Evolutionary conservation across 2,113 vertebrate genomes (phyloP), one percentile per base, ranked within the genome.

Genomic region (Chloropsis cyanopogon): DNA sequence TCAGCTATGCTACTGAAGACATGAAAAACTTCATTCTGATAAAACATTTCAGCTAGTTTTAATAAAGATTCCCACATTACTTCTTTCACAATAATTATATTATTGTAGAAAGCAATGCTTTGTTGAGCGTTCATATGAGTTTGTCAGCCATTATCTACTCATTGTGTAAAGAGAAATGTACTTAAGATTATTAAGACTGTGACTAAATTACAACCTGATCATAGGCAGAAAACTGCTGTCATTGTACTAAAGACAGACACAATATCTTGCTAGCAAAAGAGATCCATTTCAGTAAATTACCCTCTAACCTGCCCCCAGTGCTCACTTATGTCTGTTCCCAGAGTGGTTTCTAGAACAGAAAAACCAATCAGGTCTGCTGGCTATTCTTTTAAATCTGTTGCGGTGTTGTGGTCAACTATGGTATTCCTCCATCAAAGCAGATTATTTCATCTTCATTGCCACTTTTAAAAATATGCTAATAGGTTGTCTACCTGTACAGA

Each of bases 221-320:
- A 35, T n/a, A 19, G 35, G 9, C 15, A 66, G 42, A 87, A 85
- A 76, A 60, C 19, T 52, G 5, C n/a, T 39, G 9, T 70, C 21
- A 10, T 57, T 60, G 9, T 42, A 44, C 23, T 79, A 54, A 50
- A 22, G 26, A 53, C 20, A 61, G 64, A 29, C 8, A 5, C 28
- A 54, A n/a, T 86, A 54, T 63, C 39, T 78, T 82, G 23, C n/a
- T 60, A 78, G 35, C 9, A 42, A 23, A 50, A 81, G 23, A 56
- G 6, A 59, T 71, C 12, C 3, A 52, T 82, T 86, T 87, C 21
- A 37, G 54, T 75, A 50, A 50, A 66, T 56, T 44, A 35, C 22
- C 21, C 22, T 42, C 2, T 52, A 15, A 29, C 31, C n/a, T 44
- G 4, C 10, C 7, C 2, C 10, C 6, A 16, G 0, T 69, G 63